These are phyloP conservation scores for Mactra quadrangularis DNA, from an alignment of 1,140 invertebrate genomes.

Conservation along the genomic window DNA sequence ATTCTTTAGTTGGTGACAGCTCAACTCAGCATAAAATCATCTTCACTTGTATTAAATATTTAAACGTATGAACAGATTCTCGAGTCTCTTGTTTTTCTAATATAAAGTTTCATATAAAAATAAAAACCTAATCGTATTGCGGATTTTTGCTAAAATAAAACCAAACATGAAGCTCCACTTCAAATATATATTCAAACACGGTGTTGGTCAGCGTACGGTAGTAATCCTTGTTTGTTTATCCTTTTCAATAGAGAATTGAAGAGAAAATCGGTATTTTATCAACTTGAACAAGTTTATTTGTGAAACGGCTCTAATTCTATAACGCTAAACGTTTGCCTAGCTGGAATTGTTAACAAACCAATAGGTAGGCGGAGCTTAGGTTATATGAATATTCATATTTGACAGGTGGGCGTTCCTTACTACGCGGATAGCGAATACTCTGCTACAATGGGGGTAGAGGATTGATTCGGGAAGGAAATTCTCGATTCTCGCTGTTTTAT, in stretches of 20 bases:
- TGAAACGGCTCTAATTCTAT: constrained; percentile 38
- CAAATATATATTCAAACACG: background rate
- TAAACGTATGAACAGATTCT: background rate
- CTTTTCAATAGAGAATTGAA: constrained; percentile 16
- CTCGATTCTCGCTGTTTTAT: no score
- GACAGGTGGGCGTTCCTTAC: constrained; percentile 6
- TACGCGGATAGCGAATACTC: constrained; percentile 1
- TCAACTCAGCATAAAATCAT: no score
- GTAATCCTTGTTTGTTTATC: constrained; percentile 58
- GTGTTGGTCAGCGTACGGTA: constrained; percentile 35
- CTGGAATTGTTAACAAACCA: constrained; percentile 35
- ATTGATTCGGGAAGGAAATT: no score
- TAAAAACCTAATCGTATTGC: no score
- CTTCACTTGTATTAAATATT: no score
- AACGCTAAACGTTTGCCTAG: constrained; percentile 13
- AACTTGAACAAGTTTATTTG: constrained; percentile 46
- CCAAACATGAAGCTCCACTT: no score
- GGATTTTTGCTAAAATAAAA: no score
- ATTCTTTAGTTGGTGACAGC: no score
- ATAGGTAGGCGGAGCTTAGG: background rate
- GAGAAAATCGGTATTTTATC: constrained; percentile 38
- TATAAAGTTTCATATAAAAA: no score
- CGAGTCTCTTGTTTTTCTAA: no score
- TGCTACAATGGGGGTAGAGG: no score
- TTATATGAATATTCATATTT: constrained; percentile 9